Evolutionary conservation across 2,888 invertebrate genomes (phyloP).

Genomic region (Ophion obscuratus): DNA sequence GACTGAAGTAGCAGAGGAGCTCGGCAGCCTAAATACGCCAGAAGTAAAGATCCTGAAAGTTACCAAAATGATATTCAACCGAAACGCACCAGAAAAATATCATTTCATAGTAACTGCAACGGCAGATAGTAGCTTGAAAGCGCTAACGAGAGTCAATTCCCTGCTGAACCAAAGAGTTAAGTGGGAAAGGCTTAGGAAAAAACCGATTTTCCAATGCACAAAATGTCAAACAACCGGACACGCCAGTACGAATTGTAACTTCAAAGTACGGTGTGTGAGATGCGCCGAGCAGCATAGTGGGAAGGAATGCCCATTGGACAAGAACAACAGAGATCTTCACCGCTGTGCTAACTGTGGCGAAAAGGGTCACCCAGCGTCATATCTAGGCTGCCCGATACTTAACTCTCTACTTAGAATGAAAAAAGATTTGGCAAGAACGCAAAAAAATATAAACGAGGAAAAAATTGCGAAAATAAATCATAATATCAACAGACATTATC

Average conservation of each 20-base stretch:
- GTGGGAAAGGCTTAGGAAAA: slow-evolving; percentile 47
- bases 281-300: slow-evolving; percentile 38
- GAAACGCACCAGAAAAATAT: slow-evolving; percentile 4
- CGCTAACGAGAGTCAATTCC: not conserved
- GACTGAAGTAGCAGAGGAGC: not conserved
- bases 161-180: not conserved
- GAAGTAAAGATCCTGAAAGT: slow-evolving; percentile 20
- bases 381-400: slow-evolving; percentile 11
- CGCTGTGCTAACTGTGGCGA: slow-evolving; percentile 40
- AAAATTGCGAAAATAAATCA: slow-evolving; percentile 1
- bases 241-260: slow-evolving; percentile 44
- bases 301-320: slow-evolving; percentile 18
- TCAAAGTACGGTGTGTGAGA: slow-evolving; percentile 45
- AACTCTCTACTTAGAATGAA: not conserved
- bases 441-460: slow-evolving; percentile 1
- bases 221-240: slow-evolving; percentile 58
- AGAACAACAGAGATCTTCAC: not conserved
- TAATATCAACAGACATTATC: not conserved
- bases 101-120: not conserved
- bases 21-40: slow-evolving; percentile 4
- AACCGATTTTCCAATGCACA: slow-evolving; percentile 45
- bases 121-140: not conserved
- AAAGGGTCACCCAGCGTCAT: slow-evolving; percentile 3
- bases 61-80: slow-evolving; percentile 27
- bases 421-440: not conserved